A percentile compares a stretch with the other conserved stretches of the same genome.
These are phyloP conservation scores for Athalia circularis DNA, from an alignment of 2,888 invertebrate species.

Conservation along the genomic window DNA sequence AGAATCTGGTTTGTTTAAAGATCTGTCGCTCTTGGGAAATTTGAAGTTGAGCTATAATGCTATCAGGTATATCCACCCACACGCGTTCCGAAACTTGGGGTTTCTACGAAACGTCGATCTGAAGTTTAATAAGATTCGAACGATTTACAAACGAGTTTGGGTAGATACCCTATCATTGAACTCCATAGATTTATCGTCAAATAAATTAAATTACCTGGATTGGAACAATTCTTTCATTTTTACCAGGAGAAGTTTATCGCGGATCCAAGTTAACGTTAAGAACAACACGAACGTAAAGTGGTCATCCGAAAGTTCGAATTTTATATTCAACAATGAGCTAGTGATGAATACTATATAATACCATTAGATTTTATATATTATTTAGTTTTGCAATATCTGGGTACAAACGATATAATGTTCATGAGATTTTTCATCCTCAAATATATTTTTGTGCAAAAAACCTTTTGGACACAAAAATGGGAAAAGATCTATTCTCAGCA, in stretches of 20 bases:
- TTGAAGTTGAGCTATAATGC: conserved; percentile 8
- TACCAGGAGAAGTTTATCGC: background rate
- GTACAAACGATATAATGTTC: too few species aligned
- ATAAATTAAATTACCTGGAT: conserved; percentile 10
- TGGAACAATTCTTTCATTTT: conserved; percentile 1
- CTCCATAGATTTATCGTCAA: conserved; percentile 11
- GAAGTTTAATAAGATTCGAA: conserved; percentile 12
- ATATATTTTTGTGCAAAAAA: too few species aligned
- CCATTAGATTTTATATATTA: too few species aligned
- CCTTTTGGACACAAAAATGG: too few species aligned
- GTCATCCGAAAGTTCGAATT: background rate
- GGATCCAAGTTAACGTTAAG: background rate
- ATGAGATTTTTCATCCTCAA: too few species aligned
- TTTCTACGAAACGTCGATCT: background rate
- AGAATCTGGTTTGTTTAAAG: background rate
- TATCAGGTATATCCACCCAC: conserved; percentile 21
- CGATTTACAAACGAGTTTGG: conserved; percentile 30
- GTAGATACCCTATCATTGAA: background rate
- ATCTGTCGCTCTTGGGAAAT: background rate
- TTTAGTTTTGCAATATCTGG: too few species aligned
- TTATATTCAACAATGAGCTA: conserved; percentile 3
- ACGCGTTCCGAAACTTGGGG: background rate
- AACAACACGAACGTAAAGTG: background rate
- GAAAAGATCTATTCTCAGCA: too few species aligned
- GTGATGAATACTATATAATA: too few species aligned